Evolutionary conservation across 2,797 vertebrate genomes (phyloP), one percentile per base, ranked within the genome.

Genomic region (Gambelia wislizenii): DNA sequence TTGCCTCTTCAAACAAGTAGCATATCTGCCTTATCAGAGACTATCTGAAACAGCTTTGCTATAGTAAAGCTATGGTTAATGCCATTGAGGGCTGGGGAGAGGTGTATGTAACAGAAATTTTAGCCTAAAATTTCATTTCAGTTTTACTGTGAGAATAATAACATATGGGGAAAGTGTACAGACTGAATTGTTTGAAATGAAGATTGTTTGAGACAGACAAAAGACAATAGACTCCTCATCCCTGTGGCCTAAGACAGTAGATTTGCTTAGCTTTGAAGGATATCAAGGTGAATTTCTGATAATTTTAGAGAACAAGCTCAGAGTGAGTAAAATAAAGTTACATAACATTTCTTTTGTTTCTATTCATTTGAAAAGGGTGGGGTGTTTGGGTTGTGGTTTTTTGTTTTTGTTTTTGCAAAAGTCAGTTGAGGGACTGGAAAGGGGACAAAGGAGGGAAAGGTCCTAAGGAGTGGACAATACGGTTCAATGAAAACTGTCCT

Each of bases 341-440:
- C 6, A 27, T 94, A 94, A 95, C 83, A 30, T 36, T 91, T 91
- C 84, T 84, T 87, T 90, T 95, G 91, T 93, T 91, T 92, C 94
- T 94, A 79, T 81, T 91, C 33, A n/a, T 44, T 42, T 79, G 87
- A 91, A 89, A 67, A 91, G 77, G 64, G n/a, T n/a, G 27, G 33
- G 27, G n/a, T n/a, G n/a, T n/a, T n/a, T n/a, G n/a, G n/a, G n/a
- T n/a, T n/a, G n/a, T n/a, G 13, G 33, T n/a, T 76, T 92, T 87
- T 93, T 91, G 10, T 8, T 61, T 9, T 59, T 42, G 64, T 92
- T 88, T 94, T 92, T 93, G 87, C 91, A 86, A 39, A 94, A 86
- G 84, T 81, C 61, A 47, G 59, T 7, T 44, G 74, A 83, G 90
- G 49, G 86, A 78, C 91, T 89, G 83, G 84, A 93, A 88, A 89